These are phyloP conservation scores for Lepidurus apus DNA, from an alignment of 1,140 invertebrate genomes.

Conservation along the genomic window DNA sequence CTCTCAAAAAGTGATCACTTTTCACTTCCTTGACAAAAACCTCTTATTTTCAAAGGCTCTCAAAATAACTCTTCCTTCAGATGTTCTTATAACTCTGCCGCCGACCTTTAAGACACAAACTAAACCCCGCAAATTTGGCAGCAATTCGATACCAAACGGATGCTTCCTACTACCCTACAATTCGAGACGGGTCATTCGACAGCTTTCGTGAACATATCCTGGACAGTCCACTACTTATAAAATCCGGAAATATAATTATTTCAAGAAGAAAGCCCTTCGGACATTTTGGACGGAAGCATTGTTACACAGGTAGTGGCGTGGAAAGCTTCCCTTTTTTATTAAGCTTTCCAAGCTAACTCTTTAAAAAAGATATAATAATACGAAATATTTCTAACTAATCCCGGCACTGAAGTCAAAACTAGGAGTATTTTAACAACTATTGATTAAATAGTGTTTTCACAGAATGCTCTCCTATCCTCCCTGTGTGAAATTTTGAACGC, in stretches of 20 bases:
- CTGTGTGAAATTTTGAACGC: too few relatives aligned
- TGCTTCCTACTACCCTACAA: background rate
- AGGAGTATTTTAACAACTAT: too few relatives aligned
- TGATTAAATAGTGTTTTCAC: too few relatives aligned
- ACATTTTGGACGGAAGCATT: background rate
- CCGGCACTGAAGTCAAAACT: too few relatives aligned
- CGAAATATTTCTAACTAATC: too few relatives aligned
- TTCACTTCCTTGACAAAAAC: conserved; percentile 13
- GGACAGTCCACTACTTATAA: background rate
- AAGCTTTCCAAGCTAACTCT: too few relatives aligned
- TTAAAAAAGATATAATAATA: too few relatives aligned
- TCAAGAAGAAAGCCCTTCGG: background rate
- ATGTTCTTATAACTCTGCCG: too few relatives aligned
- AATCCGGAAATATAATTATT: background rate
- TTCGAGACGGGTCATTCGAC: background rate
- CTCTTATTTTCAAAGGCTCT: background rate
- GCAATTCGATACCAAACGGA: conserved; percentile 14
- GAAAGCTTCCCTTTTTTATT: too few relatives aligned
- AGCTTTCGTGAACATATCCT: background rate
- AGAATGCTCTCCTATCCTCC: too few relatives aligned
- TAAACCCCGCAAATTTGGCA: background rate
- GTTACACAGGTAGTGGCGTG: too few relatives aligned
- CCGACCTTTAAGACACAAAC: background rate
- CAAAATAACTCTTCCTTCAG: background rate
- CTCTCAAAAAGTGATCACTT: background rate